Base-by-base conservation (phyloP, 2,113 vertebrate genomes). In the Beaufortia kweichowensis region DNA sequence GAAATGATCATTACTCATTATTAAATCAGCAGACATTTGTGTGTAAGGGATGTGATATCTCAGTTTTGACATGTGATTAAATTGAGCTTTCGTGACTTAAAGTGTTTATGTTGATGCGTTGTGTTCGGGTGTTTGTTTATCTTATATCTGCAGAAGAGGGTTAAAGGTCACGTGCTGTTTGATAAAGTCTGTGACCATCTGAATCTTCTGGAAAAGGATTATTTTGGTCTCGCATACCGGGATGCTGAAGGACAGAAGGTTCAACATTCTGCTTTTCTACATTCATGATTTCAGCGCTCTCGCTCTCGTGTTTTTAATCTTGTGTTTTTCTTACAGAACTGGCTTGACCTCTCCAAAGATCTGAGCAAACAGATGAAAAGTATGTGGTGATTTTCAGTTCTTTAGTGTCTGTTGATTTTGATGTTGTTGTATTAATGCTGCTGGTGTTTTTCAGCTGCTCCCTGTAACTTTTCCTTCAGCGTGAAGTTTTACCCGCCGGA, bases 401-500 rank as follows among this genome's bases (percentile, higher is more conserved):
- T 28, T 35, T 33, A 19, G 10, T 1, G 15, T 23, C 23, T 31
- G 4, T 9, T 69, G 0, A n/a, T n/a, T 70, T 50, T 53, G 41
- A 50, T 11, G 8, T 65, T 70, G 15, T 75, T 67, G 55, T 85
- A 55, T 24, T 1, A 28, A 14, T 3, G 35, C 35, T 39, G 33
- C 8, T 85, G 2, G 72, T 85, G 1, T 76, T 55, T 85, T 83
- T 84, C 88, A 99, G 97, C 90, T 90, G 96, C 94, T 76, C 92
- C 94, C 88, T 99, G 97, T 96, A 95, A 93, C 85, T 98, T 99
- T 87, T 92, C 94, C 24, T 99, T 99, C 89, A 98, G 95, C 81
- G 97, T 98, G 61, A 99, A 99, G 89, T 99, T 99, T 91, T 99
- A 99, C 85, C 96, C 97, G 72, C 97, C 96, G 69, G 97, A 99